phyloP scores from a whole-genome alignment of 2,797 vertebrate species.

The Anas bernieri region DNA sequence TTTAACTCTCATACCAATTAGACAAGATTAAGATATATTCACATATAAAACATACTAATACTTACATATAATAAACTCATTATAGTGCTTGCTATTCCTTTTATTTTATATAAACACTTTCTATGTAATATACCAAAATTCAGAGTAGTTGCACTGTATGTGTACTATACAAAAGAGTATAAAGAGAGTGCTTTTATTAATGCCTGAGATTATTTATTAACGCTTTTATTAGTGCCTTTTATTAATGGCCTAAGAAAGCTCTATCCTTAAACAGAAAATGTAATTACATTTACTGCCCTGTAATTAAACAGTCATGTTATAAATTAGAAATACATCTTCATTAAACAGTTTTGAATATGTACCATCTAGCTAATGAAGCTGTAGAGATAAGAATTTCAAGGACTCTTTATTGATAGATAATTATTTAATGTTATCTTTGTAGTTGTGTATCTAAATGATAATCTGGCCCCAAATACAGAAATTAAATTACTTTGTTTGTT shows the following conservation, averaged over 20 bases:
- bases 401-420: background rate
- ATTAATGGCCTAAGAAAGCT: background rate
- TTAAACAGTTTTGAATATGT: background rate
- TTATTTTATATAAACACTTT: background rate
- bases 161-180: background rate
- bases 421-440: background rate
- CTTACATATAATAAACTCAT: background rate
- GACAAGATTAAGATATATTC: background rate
- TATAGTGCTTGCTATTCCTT: background rate
- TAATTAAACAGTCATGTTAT: background rate
- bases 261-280: background rate
- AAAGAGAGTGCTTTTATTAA: background rate
- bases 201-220: background rate
- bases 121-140: background rate
- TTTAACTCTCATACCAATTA: background rate
- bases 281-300: conserved; percentile 15
- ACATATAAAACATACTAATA: background rate
- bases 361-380: background rate
- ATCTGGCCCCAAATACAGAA: background rate
- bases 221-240: background rate
- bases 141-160: background rate
- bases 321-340: conserved; percentile 28
- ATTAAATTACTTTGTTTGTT: background rate
- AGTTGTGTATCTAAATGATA: background rate
- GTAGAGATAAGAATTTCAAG: background rate